A percentile compares a stretch with the other conserved stretches of the same genome.
These are phyloP conservation scores for Melieria omissa DNA, from an alignment of 2,888 invertebrate species.

Conservation along the genomic window DNA sequence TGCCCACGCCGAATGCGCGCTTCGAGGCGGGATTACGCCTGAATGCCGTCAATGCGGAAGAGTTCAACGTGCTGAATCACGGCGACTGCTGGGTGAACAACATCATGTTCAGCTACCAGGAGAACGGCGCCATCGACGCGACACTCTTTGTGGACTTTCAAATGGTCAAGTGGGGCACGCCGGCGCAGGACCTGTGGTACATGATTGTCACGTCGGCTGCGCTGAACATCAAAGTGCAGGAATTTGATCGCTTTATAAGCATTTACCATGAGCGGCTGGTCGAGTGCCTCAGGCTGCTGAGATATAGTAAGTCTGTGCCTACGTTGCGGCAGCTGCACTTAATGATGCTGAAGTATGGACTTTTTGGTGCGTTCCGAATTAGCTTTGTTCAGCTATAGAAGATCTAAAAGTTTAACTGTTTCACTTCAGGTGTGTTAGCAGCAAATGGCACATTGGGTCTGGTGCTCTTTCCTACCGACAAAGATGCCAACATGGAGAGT, in stretches of 20 bases:
- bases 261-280: slow-evolving; percentile 57
- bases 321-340: slow-evolving; percentile 54
- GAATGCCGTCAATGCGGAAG: slow-evolving; percentile 45
- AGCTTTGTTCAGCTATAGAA: not conserved
- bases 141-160: slow-evolving; percentile 60
- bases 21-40: slow-evolving; percentile 42
- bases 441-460: slow-evolving; percentile 45
- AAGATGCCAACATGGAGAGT: slow-evolving; percentile 53
- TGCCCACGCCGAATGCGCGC: slow-evolving; percentile 30
- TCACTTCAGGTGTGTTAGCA: slow-evolving; percentile 52
- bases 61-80: slow-evolving; percentile 58
- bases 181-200: slow-evolving; percentile 59
- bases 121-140: slow-evolving; percentile 48
- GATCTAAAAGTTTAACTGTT: not conserved
- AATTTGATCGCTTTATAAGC: slow-evolving; percentile 58
- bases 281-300: slow-evolving; percentile 53
- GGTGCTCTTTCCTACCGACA: slow-evolving; percentile 53
- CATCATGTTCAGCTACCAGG: slow-evolving; percentile 56
- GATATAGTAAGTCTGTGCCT: slow-evolving; percentile 54
- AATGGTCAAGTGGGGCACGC: slow-evolving; percentile 58
- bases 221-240: slow-evolving; percentile 52
- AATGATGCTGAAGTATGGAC: slow-evolving; percentile 53
- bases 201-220: slow-evolving; percentile 53
- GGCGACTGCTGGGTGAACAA: slow-evolving; percentile 62
- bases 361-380: slow-evolving; percentile 51